These are phyloP conservation scores for Aegithalos caudatus DNA, from an alignment of 2,113 vertebrate species.

Conservation along the genomic window DNA sequence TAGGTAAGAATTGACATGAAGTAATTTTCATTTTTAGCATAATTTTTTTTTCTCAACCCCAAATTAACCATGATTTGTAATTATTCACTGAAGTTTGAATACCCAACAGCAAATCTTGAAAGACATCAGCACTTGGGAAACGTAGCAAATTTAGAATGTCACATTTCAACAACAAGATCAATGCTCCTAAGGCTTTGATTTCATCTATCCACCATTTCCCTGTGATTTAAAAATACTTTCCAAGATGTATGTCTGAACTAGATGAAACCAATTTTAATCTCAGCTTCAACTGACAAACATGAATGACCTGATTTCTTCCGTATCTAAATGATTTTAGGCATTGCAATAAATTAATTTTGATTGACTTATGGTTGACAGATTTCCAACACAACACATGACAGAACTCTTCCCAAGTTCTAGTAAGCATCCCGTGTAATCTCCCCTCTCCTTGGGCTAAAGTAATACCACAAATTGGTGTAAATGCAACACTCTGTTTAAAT, in stretches of 20 bases:
- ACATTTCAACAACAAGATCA: neutral
- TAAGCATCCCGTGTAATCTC: neutral
- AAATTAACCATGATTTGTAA: neutral
- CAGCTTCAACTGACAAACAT: neutral
- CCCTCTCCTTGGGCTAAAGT: neutral
- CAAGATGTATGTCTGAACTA: neutral
- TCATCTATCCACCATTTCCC: neutral
- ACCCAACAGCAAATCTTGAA: neutral
- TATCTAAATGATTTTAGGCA: neutral
- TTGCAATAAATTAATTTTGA: neutral
- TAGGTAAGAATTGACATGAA: neutral
- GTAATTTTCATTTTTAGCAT: neutral
- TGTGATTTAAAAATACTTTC: neutral
- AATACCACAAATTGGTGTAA: neutral
- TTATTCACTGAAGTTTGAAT: neutral
- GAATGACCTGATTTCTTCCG: neutral
- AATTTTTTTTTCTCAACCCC: neutral
- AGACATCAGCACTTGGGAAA: neutral
- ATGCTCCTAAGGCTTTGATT: neutral
- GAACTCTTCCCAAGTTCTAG: neutral
- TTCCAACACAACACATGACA: neutral
- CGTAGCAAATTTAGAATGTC: neutral
- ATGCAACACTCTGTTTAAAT: neutral
- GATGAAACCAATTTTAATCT: neutral
- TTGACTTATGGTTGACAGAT: neutral